Base-by-base conservation (phyloP, 2,888 invertebrate genomes). In the Drosophila imparisetae region DNA sequence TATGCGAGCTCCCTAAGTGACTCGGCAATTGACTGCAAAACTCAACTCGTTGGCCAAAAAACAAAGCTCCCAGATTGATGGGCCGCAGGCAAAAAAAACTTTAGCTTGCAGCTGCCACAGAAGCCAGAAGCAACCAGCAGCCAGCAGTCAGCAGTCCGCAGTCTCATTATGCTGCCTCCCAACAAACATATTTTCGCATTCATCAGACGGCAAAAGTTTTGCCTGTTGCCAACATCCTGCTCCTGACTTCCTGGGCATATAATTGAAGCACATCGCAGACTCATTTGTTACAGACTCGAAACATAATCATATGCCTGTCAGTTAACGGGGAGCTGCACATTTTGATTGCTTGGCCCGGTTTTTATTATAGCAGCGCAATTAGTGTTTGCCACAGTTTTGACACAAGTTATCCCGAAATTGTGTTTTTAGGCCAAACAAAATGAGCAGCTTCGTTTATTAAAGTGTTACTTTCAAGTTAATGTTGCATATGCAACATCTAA, bases 191-290 rank as follows among this genome's bases (percentile, higher is more conserved):
- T 88, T 88, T 78, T 84, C 89, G 79, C 89, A 86, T 86, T 86
- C 86, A 88, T 89, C 89, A 86, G 71, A 45, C 63, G 80, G 82
- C 72, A 72, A 81, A 86, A 86, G 72, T 83, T 83, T 73, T 69
- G 67, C 53, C 27, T 48, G 21, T 38, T 48, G 49, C 34, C 59
- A 38, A 34, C 36, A 40, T 34, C 49, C 50, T 24, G 24, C 55
- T 55, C 58, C 38, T 65, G 60, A 67, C 73, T 74, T 83, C 71
- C 79, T 73, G 75, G 78, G 70, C 79, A 66, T 66, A 81, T 85
- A 85, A 85, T 85, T 85, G 88, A 88, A 72, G 85, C 85, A 88
- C 85, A 86, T 83, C 80, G 81, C 86, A 89, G 86, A 84, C 86
- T 84, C 86, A 84, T 89, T 86, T 89, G 86, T 89, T 86, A 85